phyloP scores from a whole-genome alignment of 2,797 vertebrate genomes.

The Staurois parvus region DNA sequence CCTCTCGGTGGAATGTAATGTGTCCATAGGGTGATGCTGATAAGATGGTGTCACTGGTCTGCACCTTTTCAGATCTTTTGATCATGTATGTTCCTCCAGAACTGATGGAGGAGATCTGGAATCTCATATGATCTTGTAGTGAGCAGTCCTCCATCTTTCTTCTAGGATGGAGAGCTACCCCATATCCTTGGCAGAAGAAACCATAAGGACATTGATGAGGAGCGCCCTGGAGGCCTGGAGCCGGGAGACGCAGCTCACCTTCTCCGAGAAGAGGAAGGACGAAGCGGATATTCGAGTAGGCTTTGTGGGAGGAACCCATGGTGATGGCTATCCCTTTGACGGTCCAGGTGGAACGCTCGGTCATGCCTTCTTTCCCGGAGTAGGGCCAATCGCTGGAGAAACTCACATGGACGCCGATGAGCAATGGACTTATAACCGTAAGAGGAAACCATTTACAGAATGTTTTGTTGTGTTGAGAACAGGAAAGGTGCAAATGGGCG shows the following conservation, averaged over 20 bases:
- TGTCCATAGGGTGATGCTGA: background rate
- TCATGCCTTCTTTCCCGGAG: slow-evolving; percentile 90
- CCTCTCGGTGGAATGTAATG: too few species aligned
- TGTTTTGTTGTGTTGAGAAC: too few species aligned
- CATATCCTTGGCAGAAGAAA: background rate
- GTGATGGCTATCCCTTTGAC: slow-evolving; percentile 91
- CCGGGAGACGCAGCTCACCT: slow-evolving; percentile 74
- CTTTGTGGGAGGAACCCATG: slow-evolving; percentile 80
- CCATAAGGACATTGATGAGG: slow-evolving; percentile 72
- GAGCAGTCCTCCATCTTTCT: background rate
- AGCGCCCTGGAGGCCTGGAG: slow-evolving; percentile 82
- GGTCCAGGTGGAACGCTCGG: slow-evolving; percentile 88
- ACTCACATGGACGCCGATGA: slow-evolving; percentile 91
- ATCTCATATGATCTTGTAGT: background rate
- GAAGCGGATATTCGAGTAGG: slow-evolving; percentile 82
- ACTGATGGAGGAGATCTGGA: background rate
- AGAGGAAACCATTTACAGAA: background rate
- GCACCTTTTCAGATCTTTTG: too few species aligned
- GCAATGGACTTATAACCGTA: slow-evolving; percentile 77
- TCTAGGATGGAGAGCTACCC: slow-evolving; percentile 82
- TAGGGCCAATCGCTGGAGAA: slow-evolving; percentile 80
- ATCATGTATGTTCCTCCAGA: background rate
- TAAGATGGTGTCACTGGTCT: background rate
- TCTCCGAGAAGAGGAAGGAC: slow-evolving; percentile 64
- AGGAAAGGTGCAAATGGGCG: too few species aligned